Evolutionary conservation across 2,888 invertebrate species (phyloP), one percentile per base, ranked within the genome.

Genomic region (Ornithoptera priamus): DNA sequence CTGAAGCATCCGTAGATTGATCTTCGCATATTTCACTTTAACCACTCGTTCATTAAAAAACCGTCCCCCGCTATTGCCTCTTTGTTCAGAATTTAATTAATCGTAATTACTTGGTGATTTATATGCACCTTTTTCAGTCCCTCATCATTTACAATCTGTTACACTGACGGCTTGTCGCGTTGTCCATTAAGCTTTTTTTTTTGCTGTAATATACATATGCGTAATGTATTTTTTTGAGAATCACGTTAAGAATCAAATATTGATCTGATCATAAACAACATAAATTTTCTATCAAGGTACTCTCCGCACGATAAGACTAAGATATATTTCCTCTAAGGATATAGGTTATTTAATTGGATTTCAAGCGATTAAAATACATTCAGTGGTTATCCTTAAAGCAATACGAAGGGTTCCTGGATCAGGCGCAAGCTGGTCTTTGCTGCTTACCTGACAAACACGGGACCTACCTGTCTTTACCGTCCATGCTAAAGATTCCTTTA

Each of bases 51-150:
- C n/a, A 50, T 67, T 70, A 57, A 64, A 69, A 69, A 66, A 67
- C 66, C 17, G 59, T 66, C 58, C 61, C 22, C 62, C 62, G 59
- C 69, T 58, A 62, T 67, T 20, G 70, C 56, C 66, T 58, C 63
- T 62, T 57, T 36, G 58, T 59, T 53, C 57, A 57, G 39, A 63
- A 70, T 70, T 70, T 60, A 66, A 69, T 66, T 66, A 70, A 70
- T 70, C 59, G 66, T 63, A 67, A 70, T 70, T 70, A 70, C 42
- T 18, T 70, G 53, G 42, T 66, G 67, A 70, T 70, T 70, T 67
- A 67, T 67, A 24, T 46, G 63, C 42, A 70, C 67, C 62, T 70
- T 70, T 70, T 70, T 67, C n/a, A 24, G 50, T 36, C 70, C 66
- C 46, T 70, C 67, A 46, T 70, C 62, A 67, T 63, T 70, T 63